Evolutionary conservation across 1,140 invertebrate species (phyloP).

Genomic region (Lordiphosa clarofinis): DNA sequence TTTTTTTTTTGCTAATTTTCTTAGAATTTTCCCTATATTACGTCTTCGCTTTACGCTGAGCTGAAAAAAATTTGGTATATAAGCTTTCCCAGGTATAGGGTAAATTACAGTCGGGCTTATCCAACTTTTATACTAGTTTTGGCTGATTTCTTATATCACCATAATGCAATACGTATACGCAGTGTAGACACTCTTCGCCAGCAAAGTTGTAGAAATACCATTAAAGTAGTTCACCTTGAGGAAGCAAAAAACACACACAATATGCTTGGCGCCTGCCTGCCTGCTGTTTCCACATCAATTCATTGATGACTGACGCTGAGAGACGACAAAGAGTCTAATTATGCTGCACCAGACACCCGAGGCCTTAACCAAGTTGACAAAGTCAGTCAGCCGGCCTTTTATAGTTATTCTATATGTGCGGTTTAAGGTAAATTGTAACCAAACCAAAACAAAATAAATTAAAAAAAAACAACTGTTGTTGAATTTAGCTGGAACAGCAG

Average conservation of each 20-base stretch:
- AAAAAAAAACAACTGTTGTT: no score
- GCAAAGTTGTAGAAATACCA: slow-evolving; percentile 36
- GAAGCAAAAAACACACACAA: slow-evolving; percentile 32
- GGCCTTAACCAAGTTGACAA: slow-evolving; percentile 7
- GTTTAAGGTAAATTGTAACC: slow-evolving; percentile 30
- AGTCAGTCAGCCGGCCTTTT: slow-evolving; percentile 13
- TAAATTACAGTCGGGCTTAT: no score
- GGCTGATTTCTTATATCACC: slow-evolving; percentile 4
- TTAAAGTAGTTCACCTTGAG: slow-evolving; percentile 53
- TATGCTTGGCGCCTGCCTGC: slow-evolving; percentile 22
- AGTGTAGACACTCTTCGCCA: slow-evolving; percentile 17
- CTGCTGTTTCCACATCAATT: slow-evolving; percentile 49
- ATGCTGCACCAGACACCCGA: slow-evolving; percentile 8
- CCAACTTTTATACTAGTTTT: neutral
- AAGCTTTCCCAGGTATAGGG: no score
- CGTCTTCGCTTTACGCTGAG: no score
- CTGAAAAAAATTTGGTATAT: no score
- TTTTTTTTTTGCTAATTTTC: no score
- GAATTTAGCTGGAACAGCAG: slow-evolving; percentile 6
- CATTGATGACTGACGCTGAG: slow-evolving; percentile 22
- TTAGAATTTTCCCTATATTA: no score
- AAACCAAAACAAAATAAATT: slow-evolving; percentile 2
- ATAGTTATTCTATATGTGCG: slow-evolving; percentile 7
- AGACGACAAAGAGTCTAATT: slow-evolving; percentile 39
- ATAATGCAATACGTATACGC: slow-evolving; percentile 5